A percentile compares a stretch with the other conserved stretches of the same genome.
phyloP scores from a whole-genome alignment of 2,113 vertebrate genomes.

The Poeciliopsis occidentalis region DNA sequence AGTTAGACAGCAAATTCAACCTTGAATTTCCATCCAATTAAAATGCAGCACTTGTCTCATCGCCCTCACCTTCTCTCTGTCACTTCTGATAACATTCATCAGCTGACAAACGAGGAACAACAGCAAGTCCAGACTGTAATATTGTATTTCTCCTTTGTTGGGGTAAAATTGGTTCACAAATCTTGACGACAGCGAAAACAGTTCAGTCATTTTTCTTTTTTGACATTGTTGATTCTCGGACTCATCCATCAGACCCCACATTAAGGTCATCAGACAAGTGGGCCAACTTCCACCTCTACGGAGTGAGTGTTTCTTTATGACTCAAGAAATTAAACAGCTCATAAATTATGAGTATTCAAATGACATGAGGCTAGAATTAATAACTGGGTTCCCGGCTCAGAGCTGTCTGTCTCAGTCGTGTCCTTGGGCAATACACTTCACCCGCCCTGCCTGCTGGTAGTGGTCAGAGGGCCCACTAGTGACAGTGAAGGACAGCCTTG shows the following conservation, averaged over 20 bases:
- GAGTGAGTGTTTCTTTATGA: constrained; percentile 61
- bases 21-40: neutral
- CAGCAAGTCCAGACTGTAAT: constrained; percentile 2
- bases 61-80: neutral
- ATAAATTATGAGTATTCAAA: constrained; percentile 29
- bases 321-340: constrained; percentile 41
- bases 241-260: constrained; percentile 63
- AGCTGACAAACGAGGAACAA: neutral
- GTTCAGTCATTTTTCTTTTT: constrained; percentile 7
- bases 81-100: constrained; percentile 2
- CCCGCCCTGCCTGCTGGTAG: too few species aligned
- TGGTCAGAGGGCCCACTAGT: too few species aligned
- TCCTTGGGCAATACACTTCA: too few species aligned
- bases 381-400: neutral
- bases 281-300: constrained; percentile 49
- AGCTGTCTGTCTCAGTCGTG: too few species aligned
- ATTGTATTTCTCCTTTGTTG: neutral
- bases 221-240: constrained; percentile 32
- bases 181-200: neutral
- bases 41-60: neutral
- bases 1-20: neutral
- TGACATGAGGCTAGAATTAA: constrained; percentile 37
- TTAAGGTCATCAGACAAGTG: constrained; percentile 61
- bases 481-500: too few species aligned
- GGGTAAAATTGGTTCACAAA: neutral